These are phyloP conservation scores for Brachylomia viminalis DNA, from an alignment of 2,888 invertebrate species.

Conservation along the genomic window DNA sequence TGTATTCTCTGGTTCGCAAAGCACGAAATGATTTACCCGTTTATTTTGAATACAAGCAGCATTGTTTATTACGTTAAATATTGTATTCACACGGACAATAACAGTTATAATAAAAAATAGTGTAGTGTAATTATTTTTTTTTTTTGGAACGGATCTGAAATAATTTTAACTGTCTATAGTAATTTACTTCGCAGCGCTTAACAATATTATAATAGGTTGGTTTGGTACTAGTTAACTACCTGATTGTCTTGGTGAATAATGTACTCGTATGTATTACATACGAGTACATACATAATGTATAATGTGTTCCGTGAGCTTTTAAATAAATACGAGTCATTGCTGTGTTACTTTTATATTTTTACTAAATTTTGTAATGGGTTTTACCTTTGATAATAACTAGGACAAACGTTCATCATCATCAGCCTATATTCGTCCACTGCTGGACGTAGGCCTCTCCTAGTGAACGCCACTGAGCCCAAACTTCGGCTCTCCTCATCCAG, in stretches of 20 bases:
- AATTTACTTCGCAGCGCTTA: neutral
- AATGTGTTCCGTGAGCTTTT: neutral
- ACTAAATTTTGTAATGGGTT: neutral
- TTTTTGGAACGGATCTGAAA: neutral
- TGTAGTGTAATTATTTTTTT: neutral
- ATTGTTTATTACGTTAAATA: neutral
- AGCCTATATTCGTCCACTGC: no score
- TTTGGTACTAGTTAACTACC: no score
- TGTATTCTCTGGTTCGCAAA: neutral
- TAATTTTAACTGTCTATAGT: neutral
- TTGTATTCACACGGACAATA: neutral
- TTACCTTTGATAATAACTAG: neutral
- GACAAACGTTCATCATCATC: no score
- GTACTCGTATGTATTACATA: no score
- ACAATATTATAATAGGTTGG: neutral
- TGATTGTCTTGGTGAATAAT: neutral
- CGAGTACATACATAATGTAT: no score
- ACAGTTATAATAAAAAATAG: neutral
- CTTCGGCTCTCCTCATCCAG: no score
- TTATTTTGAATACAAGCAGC: neutral
- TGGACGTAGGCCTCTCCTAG: no score
- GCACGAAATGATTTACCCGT: conserved; percentile 2
- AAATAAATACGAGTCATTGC: neutral
- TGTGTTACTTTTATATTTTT: neutral
- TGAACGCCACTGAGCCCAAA: no score